Conservation (phyloP, 35 echinoderm and acorn worm species). For the Lytechinus variegatus region DNA sequence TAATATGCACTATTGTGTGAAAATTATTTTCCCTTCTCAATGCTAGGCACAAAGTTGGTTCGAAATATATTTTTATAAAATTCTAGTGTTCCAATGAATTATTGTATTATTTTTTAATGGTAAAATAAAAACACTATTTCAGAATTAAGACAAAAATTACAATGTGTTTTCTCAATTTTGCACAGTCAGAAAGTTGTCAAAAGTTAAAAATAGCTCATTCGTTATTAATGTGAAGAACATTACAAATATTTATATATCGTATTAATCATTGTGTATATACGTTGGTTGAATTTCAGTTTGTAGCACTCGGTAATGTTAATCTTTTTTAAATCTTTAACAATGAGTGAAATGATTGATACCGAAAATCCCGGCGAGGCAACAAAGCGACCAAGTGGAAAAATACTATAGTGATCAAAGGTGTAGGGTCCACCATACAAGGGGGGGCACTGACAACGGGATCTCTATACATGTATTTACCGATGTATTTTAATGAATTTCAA, state of each 20-base stretch:
- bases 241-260: not conserved
- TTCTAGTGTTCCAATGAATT: not conserved
- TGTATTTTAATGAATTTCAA: no score
- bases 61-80: no score
- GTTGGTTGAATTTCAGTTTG: not conserved
- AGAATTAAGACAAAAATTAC: no score
- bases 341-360: not conserved
- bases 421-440: not conserved
- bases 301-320: not conserved
- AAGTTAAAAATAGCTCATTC: not conserved
- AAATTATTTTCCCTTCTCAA: no score
- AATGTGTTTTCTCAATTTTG: no score
- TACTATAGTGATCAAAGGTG: no score
- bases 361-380: no score
- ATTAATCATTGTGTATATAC: not conserved
- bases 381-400: no score
- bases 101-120: not conserved
- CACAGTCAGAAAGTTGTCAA: no score
- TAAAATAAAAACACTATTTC: not conserved
- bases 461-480: no score
- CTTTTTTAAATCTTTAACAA: not conserved
- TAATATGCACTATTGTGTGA: no score
- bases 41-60: no score
- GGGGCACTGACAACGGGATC: not conserved
- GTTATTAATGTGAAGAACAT: not conserved